Evolutionary conservation across 2,113 vertebrate species (phyloP), one percentile per base, ranked within the genome.

Genomic region (Gymnobelideus leadbeateri): DNA sequence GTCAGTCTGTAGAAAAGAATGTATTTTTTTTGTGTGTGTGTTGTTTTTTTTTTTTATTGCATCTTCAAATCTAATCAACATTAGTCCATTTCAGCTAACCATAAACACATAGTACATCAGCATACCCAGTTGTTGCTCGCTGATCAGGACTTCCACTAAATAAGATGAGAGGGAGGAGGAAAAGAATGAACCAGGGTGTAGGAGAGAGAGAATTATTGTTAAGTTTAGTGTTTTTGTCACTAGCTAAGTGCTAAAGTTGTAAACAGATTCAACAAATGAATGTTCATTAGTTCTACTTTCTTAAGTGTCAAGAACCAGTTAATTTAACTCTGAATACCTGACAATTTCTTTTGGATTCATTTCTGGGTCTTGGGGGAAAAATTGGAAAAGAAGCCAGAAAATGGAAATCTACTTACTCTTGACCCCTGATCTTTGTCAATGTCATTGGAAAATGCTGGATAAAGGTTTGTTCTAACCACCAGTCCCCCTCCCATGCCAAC

Each of bases 401-500:
- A 5, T n/a, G 43, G 10, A 24, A 37, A 93, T 92, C 93, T 94
- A 49, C 50, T 91, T 91, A 94, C 77, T 94, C 89, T 93, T 93
- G 46, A 95, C 2, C 89, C 23, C 46, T 93, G 93, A 95, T 26
- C 91, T 92, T 94, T 77, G 50, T 91, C 46, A 77, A 26, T 0
- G 53, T 90, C 54, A 89, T 51, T 93, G 51, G 51, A 95, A 89
- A 54, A 61, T 49, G 94, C 9, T 46, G 51, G 46, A 50, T 61
- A 0, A 31, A 95, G 95, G 53, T 43, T 91, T 19, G 89, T 16
- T 93, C 52, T 28, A 91, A 61, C 92, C 50, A 93, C 90, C 25
- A 93, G 61, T 37, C 90, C 91, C 89, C 61, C 92, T 91, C 31
- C 96, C 51, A 89, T 57, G 89, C n/a, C 96, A 96, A 96, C 37